phyloP scores from a whole-genome alignment of 2,888 invertebrate genomes.

The Thymelicus lineola region DNA sequence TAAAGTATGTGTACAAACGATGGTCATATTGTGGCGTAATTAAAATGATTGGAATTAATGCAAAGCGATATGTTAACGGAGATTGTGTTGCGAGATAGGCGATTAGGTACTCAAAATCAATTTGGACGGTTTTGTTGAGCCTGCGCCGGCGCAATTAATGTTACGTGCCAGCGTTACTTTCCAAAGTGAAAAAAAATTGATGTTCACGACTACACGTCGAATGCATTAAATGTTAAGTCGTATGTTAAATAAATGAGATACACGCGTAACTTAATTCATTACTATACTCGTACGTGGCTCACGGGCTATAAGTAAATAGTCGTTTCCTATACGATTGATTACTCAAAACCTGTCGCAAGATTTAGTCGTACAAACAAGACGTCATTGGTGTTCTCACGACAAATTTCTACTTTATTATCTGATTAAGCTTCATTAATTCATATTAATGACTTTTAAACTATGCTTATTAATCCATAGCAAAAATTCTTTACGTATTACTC shows the following conservation, averaged over 20 bases:
- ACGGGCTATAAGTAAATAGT: constrained; percentile 32
- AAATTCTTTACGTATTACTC: not conserved
- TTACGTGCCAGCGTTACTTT: constrained; percentile 68
- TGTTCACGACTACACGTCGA: constrained; percentile 72
- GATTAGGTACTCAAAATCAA: constrained; percentile 74
- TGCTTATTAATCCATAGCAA: constrained; percentile 12
- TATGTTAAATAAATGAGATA: constrained; percentile 70
- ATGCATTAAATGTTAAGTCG: constrained; percentile 71
- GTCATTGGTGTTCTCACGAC: constrained; percentile 33
- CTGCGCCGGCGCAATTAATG: constrained; percentile 71
- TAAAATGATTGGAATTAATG: constrained; percentile 68
- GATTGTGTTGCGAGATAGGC: constrained; percentile 66
- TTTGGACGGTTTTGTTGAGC: constrained; percentile 68
- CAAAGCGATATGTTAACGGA: constrained; percentile 68
- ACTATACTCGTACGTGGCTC: constrained; percentile 25
- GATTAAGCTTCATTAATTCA: constrained; percentile 29
- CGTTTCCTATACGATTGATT: constrained; percentile 35
- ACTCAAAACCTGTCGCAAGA: constrained; percentile 39
- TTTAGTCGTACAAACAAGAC: constrained; percentile 32
- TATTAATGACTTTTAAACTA: constrained; percentile 25
- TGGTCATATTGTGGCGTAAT: constrained; percentile 60
- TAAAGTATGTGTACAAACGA: constrained; percentile 55
- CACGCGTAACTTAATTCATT: constrained; percentile 61
- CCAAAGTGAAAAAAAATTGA: constrained; percentile 65
- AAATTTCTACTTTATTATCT: constrained; percentile 35